Evolutionary conservation across 2,888 invertebrate species (phyloP).

Genomic region (Teinopalpus imperialis): DNA sequence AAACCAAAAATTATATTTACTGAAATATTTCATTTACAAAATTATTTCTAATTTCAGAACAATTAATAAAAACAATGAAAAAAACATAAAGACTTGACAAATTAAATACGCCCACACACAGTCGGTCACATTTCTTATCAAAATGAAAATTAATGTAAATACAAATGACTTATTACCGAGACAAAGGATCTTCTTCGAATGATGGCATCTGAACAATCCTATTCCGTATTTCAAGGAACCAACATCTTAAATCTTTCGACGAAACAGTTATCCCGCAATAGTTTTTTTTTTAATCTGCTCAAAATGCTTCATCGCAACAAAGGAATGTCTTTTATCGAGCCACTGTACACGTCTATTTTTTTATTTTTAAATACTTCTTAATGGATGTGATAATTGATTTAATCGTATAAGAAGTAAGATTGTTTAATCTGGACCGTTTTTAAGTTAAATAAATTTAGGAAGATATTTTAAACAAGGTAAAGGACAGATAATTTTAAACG

Average conservation of each 20-base stretch:
- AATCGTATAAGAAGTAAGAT: neutral
- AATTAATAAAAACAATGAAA: too few species aligned
- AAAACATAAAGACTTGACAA: too few species aligned
- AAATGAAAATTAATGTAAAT: conserved; percentile 14
- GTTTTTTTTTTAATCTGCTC: conserved; percentile 20
- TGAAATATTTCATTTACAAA: too few species aligned
- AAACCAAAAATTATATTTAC: too few species aligned
- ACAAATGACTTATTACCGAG: conserved; percentile 14
- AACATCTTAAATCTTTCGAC: conserved; percentile 27
- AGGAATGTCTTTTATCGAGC: conserved; percentile 21
- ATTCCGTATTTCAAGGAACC: conserved; percentile 24
- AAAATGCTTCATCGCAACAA: conserved; percentile 21
- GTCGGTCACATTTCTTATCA: conserved; percentile 8
- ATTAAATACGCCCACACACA: conserved; percentile 4
- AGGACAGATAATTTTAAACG: too few species aligned
- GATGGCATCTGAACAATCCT: conserved; percentile 24
- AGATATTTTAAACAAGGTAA: too few species aligned
- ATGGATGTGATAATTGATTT: conserved; percentile 18
- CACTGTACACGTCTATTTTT: conserved; percentile 9
- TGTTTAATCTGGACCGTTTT: too few species aligned
- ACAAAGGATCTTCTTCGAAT: conserved; percentile 24
- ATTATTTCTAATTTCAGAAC: too few species aligned
- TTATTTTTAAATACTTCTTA: conserved; percentile 5
- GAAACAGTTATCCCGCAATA: conserved; percentile 18
- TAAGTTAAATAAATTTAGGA: too few species aligned